phyloP scores from a whole-genome alignment of 1,140 invertebrate genomes.

The Heterodera carotae region DNA sequence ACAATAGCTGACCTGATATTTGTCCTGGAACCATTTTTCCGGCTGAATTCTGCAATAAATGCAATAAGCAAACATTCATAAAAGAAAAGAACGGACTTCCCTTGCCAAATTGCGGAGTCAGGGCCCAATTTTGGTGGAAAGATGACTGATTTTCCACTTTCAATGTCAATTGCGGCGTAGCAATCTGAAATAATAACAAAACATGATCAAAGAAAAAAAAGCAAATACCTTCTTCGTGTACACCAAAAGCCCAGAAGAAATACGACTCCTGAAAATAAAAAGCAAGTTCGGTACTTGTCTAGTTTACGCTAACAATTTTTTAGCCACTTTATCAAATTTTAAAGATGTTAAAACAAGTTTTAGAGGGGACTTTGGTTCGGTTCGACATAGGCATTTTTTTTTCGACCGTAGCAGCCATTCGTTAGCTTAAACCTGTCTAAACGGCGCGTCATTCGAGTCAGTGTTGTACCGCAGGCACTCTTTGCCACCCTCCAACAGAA shows the following conservation, averaged over 20 bases:
- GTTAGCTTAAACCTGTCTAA: slow-evolving; percentile 44
- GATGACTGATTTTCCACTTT: slow-evolving; percentile 51
- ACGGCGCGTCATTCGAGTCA: slow-evolving; percentile 60
- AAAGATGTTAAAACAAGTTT: slow-evolving; percentile 21
- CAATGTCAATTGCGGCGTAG: slow-evolving; percentile 56
- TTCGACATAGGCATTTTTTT: no score
- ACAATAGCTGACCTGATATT: slow-evolving; percentile 37
- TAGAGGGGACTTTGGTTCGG: no score
- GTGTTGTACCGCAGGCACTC: slow-evolving; percentile 63
- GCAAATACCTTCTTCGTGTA: slow-evolving; percentile 52
- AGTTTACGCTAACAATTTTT: no score
- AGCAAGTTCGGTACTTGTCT: no score
- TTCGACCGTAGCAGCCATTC: no score
- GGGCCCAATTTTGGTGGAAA: slow-evolving; percentile 57
- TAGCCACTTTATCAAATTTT: no score
- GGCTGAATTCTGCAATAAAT: slow-evolving; percentile 53
- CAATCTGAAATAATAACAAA: slow-evolving; percentile 31
- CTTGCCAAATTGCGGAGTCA: slow-evolving; percentile 62
- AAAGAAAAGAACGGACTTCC: slow-evolving; percentile 51
- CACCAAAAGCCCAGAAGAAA: slow-evolving; percentile 65
- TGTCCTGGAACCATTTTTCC: slow-evolving; percentile 60
- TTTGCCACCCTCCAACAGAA: slow-evolving; percentile 58
- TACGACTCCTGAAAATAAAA: slow-evolving; percentile 56
- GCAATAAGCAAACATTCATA: slow-evolving; percentile 27
- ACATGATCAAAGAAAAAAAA: neutral